Conservation (phyloP, 2,888 invertebrate species). For the Bhutanitis thaidina region DNA sequence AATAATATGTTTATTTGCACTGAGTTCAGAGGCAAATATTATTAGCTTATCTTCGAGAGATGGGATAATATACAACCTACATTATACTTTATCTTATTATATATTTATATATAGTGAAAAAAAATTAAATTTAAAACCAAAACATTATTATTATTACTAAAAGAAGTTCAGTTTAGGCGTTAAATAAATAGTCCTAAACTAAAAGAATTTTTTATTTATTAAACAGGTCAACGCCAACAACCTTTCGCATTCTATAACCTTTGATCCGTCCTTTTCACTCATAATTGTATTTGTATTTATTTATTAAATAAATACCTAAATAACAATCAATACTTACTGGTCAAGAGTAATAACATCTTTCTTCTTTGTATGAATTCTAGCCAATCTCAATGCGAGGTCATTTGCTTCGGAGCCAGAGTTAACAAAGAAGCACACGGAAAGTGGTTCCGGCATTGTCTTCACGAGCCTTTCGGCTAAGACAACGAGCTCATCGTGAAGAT, state of each 20-base stretch:
- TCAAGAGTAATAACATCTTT: slow-evolving; percentile 95
- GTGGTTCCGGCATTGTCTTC: slow-evolving; percentile 88
- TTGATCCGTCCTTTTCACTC: background rate
- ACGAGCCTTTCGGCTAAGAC: slow-evolving; percentile 92
- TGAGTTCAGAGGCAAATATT: no score
- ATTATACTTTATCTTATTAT: no score
- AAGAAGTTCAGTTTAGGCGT: no score
- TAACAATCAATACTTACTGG: slow-evolving; percentile 87
- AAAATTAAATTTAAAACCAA: no score
- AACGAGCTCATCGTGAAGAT: slow-evolving; percentile 97
- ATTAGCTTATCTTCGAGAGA: no score
- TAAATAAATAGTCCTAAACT: no score
- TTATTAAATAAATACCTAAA: slow-evolving; percentile 6
- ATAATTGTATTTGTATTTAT: background rate
- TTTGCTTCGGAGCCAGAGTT: slow-evolving; percentile 99
- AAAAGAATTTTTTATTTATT: no score
- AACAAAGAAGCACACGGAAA: slow-evolving; percentile 96
- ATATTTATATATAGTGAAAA: no score
- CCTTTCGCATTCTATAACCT: background rate
- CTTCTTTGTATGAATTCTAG: slow-evolving; percentile 92
- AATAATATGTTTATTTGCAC: no score
- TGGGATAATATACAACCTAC: no score
- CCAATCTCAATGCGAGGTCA: slow-evolving; percentile 95
- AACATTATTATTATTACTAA: no score
- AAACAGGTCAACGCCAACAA: slow-evolving; percentile 6